A percentile compares a stretch with the other conserved stretches of the same genome.
These are phyloP conservation scores for Mirza zaza DNA, from an alignment of 2,113 vertebrate species.

Conservation along the genomic window DNA sequence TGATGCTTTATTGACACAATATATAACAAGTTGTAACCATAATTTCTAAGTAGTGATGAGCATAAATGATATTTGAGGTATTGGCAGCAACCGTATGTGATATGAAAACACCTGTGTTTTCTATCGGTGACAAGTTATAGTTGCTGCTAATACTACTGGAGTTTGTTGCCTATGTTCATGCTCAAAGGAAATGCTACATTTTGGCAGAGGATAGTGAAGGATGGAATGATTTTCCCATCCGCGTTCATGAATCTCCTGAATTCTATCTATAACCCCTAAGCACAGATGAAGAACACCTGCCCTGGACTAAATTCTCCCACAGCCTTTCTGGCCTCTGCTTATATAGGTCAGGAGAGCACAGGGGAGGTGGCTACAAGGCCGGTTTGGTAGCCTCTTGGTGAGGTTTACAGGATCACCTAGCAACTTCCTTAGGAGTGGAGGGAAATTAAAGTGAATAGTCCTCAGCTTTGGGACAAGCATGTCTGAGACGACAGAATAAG, in stretches of 20 bases:
- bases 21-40: not conserved
- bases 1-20: not conserved
- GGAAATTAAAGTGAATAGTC: not conserved
- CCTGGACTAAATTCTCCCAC: not conserved
- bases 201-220: not conserved
- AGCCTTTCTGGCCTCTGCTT: not conserved
- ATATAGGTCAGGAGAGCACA: conserved; percentile 6
- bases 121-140: not conserved
- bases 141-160: not conserved
- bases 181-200: not conserved
- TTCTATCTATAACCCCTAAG: not conserved
- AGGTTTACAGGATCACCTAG: not conserved
- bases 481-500: not conserved
- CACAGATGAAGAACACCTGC: not conserved
- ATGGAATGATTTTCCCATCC: not conserved
- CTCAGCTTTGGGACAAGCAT: not conserved
- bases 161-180: not conserved
- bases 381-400: conserved; percentile 19
- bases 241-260: not conserved
- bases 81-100: not conserved
- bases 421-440: not conserved
- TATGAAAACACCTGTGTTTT: not conserved
- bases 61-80: not conserved
- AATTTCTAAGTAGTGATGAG: not conserved
- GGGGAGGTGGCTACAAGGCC: not conserved